Conservation (phyloP, 2,888 invertebrate genomes). For the Ormyrus pomaceus region DNA sequence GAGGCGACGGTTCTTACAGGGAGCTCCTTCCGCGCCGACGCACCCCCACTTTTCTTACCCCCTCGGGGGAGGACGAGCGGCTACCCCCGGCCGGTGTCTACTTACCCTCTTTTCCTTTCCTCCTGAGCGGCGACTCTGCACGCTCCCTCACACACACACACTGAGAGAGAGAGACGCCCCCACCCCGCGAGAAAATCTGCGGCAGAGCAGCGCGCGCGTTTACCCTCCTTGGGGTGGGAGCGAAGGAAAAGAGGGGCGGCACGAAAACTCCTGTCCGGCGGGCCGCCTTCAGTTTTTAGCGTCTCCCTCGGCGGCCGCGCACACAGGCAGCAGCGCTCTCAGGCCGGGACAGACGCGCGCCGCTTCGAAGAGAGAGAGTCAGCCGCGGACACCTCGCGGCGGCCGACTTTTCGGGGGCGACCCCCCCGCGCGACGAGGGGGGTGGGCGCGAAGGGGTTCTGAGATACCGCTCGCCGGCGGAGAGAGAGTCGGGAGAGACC, state of each 20-base stretch:
- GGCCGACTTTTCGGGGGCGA: too few species aligned
- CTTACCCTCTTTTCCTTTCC: constrained; percentile 41
- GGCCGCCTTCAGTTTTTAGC: constrained; percentile 60
- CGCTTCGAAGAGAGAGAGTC: background rate
- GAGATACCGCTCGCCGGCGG: constrained; percentile 6
- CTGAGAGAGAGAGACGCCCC: constrained; percentile 12
- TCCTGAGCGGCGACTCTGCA: background rate
- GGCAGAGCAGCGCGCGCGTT: constrained; percentile 8
- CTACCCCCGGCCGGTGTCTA: constrained; percentile 5
- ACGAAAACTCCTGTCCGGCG: constrained; percentile 56
- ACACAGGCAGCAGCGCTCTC: too few species aligned
- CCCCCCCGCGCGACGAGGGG: too few species aligned
- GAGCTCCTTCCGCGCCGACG: constrained; percentile 63
- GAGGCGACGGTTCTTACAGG: constrained; percentile 60
- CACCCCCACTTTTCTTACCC: constrained; percentile 53
- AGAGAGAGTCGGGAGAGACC: background rate
- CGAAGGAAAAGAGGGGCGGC: constrained; percentile 49
- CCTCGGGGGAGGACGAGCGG: constrained; percentile 29
- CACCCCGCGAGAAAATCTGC: constrained; percentile 6
- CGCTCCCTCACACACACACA: background rate
- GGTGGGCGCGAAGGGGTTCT: constrained; percentile 32
- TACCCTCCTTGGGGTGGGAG: constrained; percentile 18
- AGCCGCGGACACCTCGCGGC: too few species aligned
- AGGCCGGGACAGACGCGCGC: background rate
- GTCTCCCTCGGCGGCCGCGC: constrained; percentile 16